Conservation (phyloP, 1,140 invertebrate genomes). For the Drosophila biarmipes region DNA sequence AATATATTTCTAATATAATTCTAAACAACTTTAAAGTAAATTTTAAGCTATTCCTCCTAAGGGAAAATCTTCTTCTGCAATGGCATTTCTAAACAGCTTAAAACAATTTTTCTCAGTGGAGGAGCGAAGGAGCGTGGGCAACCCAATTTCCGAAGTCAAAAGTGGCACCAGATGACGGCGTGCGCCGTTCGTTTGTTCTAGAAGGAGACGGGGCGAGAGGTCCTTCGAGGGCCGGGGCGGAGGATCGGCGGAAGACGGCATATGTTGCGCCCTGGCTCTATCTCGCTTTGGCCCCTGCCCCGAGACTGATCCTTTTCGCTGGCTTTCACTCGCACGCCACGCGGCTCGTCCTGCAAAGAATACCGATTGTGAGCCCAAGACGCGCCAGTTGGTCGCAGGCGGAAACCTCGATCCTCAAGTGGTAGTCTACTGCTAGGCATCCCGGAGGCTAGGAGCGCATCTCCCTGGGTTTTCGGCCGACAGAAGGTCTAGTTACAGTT, state of each 20-base stretch:
- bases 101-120: slow-evolving; percentile 26
- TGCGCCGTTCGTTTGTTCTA: slow-evolving; percentile 78
- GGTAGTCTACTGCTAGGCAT: slow-evolving; percentile 23
- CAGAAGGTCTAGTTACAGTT: slow-evolving; percentile 23
- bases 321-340: slow-evolving; percentile 80
- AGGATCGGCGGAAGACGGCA: slow-evolving; percentile 61
- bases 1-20: too few species aligned
- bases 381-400: slow-evolving; percentile 63
- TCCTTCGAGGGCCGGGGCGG: slow-evolving; percentile 25
- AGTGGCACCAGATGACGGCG: slow-evolving; percentile 84
- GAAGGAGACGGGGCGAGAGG: slow-evolving; percentile 18
- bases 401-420: slow-evolving; percentile 38
- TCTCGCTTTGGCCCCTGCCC: slow-evolving; percentile 20
- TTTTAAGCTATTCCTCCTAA: too few species aligned
- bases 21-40: not conserved
- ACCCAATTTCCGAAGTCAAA: slow-evolving; percentile 81
- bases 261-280: slow-evolving; percentile 67
- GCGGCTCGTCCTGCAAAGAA: slow-evolving; percentile 55
- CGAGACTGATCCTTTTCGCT: slow-evolving; percentile 55
- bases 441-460: slow-evolving; percentile 3
- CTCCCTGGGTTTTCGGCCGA: slow-evolving; percentile 13
- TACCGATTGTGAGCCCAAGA: slow-evolving; percentile 59
- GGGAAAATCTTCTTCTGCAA: too few species aligned
- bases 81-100: not conserved
- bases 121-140: slow-evolving; percentile 57